These are phyloP conservation scores for Echinops telfairi DNA, from an alignment of 2,113 vertebrate species.

Conservation along the genomic window DNA sequence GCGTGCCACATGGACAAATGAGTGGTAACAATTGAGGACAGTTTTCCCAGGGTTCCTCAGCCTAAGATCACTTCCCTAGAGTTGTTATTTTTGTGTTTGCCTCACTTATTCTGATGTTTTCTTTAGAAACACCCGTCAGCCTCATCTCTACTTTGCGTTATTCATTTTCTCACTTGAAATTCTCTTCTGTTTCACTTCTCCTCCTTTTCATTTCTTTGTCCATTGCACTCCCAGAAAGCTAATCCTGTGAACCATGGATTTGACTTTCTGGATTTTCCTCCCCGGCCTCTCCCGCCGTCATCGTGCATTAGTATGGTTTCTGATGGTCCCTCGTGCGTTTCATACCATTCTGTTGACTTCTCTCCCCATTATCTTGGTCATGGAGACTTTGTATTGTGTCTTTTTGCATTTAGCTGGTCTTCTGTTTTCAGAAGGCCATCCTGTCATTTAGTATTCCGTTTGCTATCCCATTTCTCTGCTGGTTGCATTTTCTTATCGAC, in stretches of 20 bases:
- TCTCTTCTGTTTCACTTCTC: not conserved
- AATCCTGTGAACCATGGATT: not conserved
- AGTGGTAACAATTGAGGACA: not conserved
- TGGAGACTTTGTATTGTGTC: not conserved
- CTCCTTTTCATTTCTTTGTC: slow-evolving; percentile 12
- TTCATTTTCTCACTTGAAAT: not conserved
- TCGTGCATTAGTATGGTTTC: not conserved
- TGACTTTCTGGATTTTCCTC: slow-evolving; percentile 18
- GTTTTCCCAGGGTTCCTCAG: not conserved
- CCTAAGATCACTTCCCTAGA: not conserved
- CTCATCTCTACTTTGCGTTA: not conserved
- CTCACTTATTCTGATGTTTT: slow-evolving; percentile 8
- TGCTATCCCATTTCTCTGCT: not conserved
- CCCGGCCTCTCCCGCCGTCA: not conserved
- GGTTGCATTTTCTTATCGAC: not conserved
- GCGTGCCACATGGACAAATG: no score
- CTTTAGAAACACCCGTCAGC: slow-evolving; percentile 22
- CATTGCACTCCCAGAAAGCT: not conserved
- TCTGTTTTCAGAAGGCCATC: not conserved
- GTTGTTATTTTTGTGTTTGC: slow-evolving; percentile 33
- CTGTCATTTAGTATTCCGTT: not conserved
- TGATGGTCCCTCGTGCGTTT: not conserved
- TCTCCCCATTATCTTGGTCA: slow-evolving; percentile 21
- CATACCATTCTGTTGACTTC: not conserved
- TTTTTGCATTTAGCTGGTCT: slow-evolving; percentile 7